Evolutionary conservation across 1,140 invertebrate genomes (phyloP).

Genomic region (Diachasmimorpha longicaudata): DNA sequence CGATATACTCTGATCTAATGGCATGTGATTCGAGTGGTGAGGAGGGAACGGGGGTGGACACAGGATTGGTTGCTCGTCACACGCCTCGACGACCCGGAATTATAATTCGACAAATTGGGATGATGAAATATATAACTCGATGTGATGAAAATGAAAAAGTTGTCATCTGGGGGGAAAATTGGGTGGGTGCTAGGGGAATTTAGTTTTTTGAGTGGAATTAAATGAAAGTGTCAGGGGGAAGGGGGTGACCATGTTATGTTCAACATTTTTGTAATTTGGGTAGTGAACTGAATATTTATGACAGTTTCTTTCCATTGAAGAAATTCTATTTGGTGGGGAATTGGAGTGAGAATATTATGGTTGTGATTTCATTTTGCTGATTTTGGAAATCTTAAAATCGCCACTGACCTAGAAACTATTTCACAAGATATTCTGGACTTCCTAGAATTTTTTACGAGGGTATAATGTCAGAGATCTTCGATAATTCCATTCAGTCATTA

Average conservation of each 20-base stretch:
- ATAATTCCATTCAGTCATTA: too few species aligned
- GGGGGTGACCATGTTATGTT: background rate
- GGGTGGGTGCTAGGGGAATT: background rate
- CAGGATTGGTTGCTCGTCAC: constrained; percentile 23
- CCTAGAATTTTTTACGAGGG: too few species aligned
- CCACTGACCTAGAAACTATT: too few species aligned
- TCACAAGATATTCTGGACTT: too few species aligned
- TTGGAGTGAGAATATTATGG: too few species aligned
- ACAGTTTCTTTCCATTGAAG: background rate
- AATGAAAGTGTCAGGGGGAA: background rate
- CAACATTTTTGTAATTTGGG: background rate
- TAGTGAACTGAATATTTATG: background rate
- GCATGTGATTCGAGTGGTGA: constrained; percentile 9
- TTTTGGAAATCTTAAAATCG: too few species aligned
- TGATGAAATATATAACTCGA: constrained; percentile 16
- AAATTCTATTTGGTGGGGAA: too few species aligned
- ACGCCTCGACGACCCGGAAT: constrained; percentile 22
- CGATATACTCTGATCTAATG: constrained; percentile 9
- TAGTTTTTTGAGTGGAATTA: background rate
- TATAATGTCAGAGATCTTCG: too few species aligned
- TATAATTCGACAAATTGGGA: constrained; percentile 16
- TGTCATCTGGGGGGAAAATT: background rate
- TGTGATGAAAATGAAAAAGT: constrained; percentile 20
- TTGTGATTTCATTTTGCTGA: too few species aligned
- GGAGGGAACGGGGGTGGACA: background rate